Evolutionary conservation across 2,888 invertebrate species (phyloP).

Genomic region (Nemapogon koenigi): DNA sequence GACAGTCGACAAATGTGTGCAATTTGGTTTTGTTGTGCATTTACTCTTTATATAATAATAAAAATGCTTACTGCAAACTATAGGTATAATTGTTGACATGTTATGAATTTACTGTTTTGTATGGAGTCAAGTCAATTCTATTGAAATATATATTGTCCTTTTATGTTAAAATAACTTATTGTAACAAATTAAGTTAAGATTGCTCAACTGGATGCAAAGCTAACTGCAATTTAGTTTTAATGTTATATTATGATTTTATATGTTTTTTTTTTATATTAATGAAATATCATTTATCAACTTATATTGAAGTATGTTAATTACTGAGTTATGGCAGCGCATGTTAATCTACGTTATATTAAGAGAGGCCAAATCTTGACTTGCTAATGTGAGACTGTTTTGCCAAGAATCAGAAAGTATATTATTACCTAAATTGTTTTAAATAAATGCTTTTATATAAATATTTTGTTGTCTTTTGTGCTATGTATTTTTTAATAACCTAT

Average conservation of each 20-base stretch:
- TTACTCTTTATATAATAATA: conserved; percentile 40
- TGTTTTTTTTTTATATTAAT: conserved; percentile 44
- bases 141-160: conserved; percentile 55
- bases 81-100: background rate
- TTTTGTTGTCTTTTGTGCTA: conserved; percentile 17
- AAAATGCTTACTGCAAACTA: too few relatives aligned
- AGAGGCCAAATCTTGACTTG: conserved; percentile 67
- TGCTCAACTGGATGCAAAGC: conserved; percentile 62
- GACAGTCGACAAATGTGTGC: conserved; percentile 50
- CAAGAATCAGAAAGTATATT: conserved; percentile 66
- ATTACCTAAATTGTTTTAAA: conserved; percentile 66
- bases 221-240: conserved; percentile 52
- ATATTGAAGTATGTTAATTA: conserved; percentile 43
- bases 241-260: conserved; percentile 38
- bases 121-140: conserved; percentile 46
- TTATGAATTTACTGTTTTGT: conserved; percentile 4
- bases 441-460: conserved; percentile 63
- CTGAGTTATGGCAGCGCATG: conserved; percentile 63
- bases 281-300: conserved; percentile 32
- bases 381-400: conserved; percentile 67
- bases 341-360: conserved; percentile 61
- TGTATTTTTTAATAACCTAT: conserved; percentile 9
- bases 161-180: conserved; percentile 56
- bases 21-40: conserved; percentile 64
- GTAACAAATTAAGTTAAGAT: conserved; percentile 55